Conservation (phyloP, 2,888 invertebrate genomes). For the Scaeva pyrastri region DNA sequence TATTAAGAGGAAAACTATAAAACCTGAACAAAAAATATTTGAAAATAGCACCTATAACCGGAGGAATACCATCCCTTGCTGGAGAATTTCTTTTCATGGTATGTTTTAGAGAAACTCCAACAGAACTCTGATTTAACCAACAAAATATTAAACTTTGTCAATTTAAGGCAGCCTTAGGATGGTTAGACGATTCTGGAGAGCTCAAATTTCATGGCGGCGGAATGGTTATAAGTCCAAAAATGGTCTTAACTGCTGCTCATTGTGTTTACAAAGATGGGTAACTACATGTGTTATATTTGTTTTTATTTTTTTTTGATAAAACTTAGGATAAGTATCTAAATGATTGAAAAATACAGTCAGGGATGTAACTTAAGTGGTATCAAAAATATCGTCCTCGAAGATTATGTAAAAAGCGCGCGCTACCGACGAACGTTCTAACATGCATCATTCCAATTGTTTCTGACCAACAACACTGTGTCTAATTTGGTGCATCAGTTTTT, state of each 20-base stretch:
- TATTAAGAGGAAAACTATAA: no score
- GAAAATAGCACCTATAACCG: not conserved
- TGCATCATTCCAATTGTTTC: no score
- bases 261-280: constrained; percentile 14
- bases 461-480: no score
- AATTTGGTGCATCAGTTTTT: no score
- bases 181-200: constrained; percentile 8
- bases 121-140: not conserved
- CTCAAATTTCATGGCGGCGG: constrained; percentile 18
- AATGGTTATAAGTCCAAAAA: constrained; percentile 7
- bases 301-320: no score
- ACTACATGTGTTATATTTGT: not conserved
- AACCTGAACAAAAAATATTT: no score
- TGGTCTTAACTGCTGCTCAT: constrained; percentile 34
- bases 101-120: not conserved
- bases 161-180: constrained; percentile 29
- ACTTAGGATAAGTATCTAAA: no score
- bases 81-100: constrained; percentile 14
- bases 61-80: not conserved
- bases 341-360: no score
- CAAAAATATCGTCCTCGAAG: no score
- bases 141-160: not conserved
- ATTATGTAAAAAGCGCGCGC: no score
- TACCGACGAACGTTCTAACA: no score
- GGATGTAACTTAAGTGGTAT: no score